Evolutionary conservation across 2,888 invertebrate species (phyloP).

Genomic region (Erebia epiphron): DNA sequence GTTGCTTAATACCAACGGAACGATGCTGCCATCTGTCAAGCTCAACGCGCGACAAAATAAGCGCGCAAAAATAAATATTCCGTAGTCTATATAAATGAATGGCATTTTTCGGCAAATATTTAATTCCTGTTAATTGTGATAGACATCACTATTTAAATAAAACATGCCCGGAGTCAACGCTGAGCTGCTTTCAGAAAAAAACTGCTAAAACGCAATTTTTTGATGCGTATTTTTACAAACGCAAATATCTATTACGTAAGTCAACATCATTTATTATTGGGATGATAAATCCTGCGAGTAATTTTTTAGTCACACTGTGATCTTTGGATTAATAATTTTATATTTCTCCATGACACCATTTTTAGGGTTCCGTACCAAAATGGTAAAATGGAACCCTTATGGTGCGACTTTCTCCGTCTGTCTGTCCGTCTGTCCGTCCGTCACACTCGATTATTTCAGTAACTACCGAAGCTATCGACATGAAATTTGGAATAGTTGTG

Average conservation of each 20-base stretch:
- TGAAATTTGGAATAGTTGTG: too few species aligned
- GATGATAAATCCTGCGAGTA: neutral
- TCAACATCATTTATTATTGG: neutral
- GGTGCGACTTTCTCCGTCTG: too few species aligned
- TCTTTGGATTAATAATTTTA: too few species aligned
- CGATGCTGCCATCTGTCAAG: conserved; percentile 73
- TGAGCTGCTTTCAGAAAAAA: neutral
- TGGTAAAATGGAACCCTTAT: too few species aligned
- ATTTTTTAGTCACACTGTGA: too few species aligned
- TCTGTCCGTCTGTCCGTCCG: too few species aligned
- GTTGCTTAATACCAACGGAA: conserved; percentile 63
- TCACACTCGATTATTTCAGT: too few species aligned
- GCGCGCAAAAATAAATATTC: conserved; percentile 62
- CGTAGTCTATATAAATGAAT: conserved; percentile 70
- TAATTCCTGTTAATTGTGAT: conserved; percentile 46
- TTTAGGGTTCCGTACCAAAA: too few species aligned
- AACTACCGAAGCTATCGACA: too few species aligned
- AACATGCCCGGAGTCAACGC: conserved; percentile 10
- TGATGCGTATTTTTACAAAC: conserved; percentile 23
- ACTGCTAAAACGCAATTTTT: neutral
- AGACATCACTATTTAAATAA: conserved; percentile 10
- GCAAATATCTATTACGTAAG: neutral
- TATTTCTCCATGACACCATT: too few species aligned
- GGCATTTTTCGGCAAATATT: conserved; percentile 46
- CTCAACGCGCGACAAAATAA: conserved; percentile 74